A percentile compares a stretch with the other conserved stretches of the same genome.
Conservation (phyloP, 2,888 invertebrate species). For the Phaedon cochleariae region DNA sequence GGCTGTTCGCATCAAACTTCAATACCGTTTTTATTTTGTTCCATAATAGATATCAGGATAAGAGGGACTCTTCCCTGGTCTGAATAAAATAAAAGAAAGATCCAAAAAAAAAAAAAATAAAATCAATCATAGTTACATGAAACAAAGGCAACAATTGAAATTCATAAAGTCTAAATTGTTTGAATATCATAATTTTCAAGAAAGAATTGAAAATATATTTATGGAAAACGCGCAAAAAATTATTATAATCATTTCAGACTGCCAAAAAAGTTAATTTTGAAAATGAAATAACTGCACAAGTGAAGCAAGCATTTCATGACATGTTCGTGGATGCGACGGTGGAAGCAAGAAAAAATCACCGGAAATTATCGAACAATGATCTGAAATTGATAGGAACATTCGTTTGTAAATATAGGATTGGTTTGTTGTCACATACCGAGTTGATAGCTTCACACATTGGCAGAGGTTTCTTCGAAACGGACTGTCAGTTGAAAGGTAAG, state of each 20-base stretch:
- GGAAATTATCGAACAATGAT: slow-evolving; percentile 36
- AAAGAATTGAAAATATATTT: too few species aligned
- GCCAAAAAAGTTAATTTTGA: slow-evolving; percentile 32
- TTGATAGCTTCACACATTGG: slow-evolving; percentile 42
- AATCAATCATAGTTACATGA: too few species aligned
- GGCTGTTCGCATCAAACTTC: too few species aligned
- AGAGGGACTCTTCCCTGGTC: too few species aligned
- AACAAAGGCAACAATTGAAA: too few species aligned
- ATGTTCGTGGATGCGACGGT: slow-evolving; percentile 32
- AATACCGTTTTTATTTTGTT: too few species aligned
- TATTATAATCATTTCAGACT: slow-evolving; percentile 22
- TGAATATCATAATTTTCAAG: too few species aligned
- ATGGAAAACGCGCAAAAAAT: too few species aligned
- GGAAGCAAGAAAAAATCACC: slow-evolving; percentile 37
- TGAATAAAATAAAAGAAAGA: too few species aligned
- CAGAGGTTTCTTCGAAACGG: slow-evolving; percentile 40
- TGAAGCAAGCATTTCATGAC: slow-evolving; percentile 38
- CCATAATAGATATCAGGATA: too few species aligned
- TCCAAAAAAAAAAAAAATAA: too few species aligned
- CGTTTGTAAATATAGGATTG: slow-evolving; percentile 42
- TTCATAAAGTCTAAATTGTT: too few species aligned
- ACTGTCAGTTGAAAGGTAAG: slow-evolving; percentile 45
- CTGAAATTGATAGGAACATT: slow-evolving; percentile 38
- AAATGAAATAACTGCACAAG: slow-evolving; percentile 38
- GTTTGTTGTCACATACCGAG: slow-evolving; percentile 39